Conservation (phyloP, 2,888 invertebrate genomes). For the Nemoura dubitans region DNA sequence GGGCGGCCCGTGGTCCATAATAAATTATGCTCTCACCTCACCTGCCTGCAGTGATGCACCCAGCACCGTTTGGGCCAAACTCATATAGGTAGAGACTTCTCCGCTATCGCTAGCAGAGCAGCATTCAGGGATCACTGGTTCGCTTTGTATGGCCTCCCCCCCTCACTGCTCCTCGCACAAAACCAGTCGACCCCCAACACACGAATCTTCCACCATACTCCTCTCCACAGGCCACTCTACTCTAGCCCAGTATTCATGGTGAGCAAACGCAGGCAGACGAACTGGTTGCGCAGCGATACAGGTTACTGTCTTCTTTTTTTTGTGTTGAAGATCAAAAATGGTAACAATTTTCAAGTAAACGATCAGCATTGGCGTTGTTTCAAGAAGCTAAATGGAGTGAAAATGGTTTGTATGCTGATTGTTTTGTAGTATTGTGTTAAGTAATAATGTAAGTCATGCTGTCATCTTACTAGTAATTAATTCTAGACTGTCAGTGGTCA, state of each 20-base stretch:
- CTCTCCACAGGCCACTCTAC: not conserved
- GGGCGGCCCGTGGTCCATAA: not conserved
- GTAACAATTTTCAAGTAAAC: not conserved
- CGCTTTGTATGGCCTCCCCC: not conserved
- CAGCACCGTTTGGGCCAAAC: not conserved
- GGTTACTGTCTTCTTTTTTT: not conserved
- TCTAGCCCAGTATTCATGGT: not conserved
- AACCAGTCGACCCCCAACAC: not conserved
- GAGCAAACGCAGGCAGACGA: not conserved
- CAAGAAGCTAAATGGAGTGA: not conserved
- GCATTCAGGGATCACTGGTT: constrained; percentile 7
- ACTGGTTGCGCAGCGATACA: not conserved
- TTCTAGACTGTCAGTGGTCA: not conserved
- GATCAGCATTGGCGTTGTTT: not conserved
- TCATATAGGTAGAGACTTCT: not conserved
- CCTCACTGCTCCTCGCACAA: not conserved
- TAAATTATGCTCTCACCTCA: not conserved
- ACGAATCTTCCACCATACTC: not conserved
- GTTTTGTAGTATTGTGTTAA: not conserved
- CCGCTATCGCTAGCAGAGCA: not conserved
- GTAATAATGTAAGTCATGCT: not conserved
- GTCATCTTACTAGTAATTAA: not conserved
- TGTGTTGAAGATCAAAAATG: not conserved
- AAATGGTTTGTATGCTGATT: not conserved
- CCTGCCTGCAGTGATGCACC: not conserved